phyloP scores from a whole-genome alignment of 2,113 vertebrate species.

The Coturnix japonica region DNA sequence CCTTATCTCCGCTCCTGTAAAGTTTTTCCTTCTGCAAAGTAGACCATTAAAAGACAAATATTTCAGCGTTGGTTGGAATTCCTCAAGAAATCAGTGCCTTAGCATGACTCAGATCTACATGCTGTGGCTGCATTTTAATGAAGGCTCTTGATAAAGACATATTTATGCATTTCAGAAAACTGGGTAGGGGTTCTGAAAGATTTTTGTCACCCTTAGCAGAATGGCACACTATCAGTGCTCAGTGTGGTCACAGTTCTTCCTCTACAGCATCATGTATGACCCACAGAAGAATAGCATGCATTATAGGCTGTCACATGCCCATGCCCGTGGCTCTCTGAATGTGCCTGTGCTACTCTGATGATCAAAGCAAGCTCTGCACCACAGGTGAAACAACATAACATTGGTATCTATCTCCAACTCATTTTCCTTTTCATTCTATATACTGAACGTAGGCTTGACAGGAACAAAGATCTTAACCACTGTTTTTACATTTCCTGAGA shows the following conservation, averaged over 20 bases:
- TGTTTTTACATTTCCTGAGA: background rate
- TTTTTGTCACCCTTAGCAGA: background rate
- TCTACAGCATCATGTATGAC: background rate
- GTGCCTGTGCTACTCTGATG: background rate
- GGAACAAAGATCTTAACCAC: background rate
- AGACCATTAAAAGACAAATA: background rate
- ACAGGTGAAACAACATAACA: background rate
- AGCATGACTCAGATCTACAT: background rate
- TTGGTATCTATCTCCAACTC: rapidly evolving
- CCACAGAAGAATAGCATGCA: rapidly evolving
- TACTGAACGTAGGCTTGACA: background rate
- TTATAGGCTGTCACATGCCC: background rate
- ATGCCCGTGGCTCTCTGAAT: background rate
- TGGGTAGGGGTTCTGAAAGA: background rate
- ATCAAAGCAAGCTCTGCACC: background rate
- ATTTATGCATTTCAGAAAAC: background rate
- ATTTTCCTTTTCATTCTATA: background rate
- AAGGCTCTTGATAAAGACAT: rapidly evolving
- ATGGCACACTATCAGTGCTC: background rate
- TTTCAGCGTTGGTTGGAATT: background rate
- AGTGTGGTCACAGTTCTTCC: background rate
- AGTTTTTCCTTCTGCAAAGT: background rate
- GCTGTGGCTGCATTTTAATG: background rate
- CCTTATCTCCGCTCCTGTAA: background rate
- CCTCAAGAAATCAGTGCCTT: background rate